Evolutionary conservation across 2,888 invertebrate species (phyloP), one percentile per base, ranked within the genome.

Genomic region (Schrankia costaestrigalis): DNA sequence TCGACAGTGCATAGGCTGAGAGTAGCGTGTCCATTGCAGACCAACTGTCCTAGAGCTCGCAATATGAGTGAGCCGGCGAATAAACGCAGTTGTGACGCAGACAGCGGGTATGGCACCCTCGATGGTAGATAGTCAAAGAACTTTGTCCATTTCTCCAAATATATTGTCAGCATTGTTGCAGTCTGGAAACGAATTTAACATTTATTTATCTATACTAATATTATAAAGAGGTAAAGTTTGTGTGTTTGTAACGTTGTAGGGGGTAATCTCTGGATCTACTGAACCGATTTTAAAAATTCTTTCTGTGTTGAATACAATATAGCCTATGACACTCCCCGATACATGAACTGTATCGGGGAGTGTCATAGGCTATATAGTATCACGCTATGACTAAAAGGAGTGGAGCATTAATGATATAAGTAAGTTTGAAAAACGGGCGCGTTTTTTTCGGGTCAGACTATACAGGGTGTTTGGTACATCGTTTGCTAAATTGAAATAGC

Each of bases 1-100:
- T 29, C 29, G 4, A 29, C 7, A 0, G 67, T 57, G 0, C 69
- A 49, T 0, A 84, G 58, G 3, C 69, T 73, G 1, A 83, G 52
- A 0, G 83, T 89, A 0, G 94, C 93, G 69, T 95, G 93, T 0
- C 93, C 96, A 69, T 96, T 96, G 61, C 91, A 92, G 21, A 95
- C 90, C 31, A 97, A 85, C 77, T 97, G 97, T 0, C 94, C 92
- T 28, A 95, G 90, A 57, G 94, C 93, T 14, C 93, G 91, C 27
- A 96, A 79, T 18, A 97, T 72, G 3, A 94, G 65, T 0, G 92
- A 91, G 0, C 93, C 93, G 11, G 93, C 77, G 42, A 90, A 89
- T 28, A 90, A 12, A 7, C 85, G 67, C 72, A 84, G 74, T 39
- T 90, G 74, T 0, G 33, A 32, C 0, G 43, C 36, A 1, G 76